Percentiles rank a stretch among this genome's conserved stretches.
These are phyloP conservation scores for Peromyscus nudipes DNA, from an alignment of 2,797 vertebrate species.

Conservation along the genomic window DNA sequence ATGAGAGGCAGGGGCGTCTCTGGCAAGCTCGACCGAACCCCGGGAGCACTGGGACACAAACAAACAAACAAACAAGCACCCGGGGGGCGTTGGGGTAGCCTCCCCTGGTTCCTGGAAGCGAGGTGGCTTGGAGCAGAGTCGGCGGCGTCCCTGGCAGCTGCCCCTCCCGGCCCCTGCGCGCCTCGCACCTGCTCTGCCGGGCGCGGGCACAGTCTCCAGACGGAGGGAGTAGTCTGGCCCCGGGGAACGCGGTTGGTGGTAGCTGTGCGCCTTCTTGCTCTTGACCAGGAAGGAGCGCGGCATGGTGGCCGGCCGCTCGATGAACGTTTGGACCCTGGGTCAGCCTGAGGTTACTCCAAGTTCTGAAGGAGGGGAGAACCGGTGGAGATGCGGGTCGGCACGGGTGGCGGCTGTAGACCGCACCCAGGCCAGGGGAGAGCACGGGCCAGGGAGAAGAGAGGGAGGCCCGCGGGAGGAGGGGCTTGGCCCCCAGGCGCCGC, in stretches of 20 bases:
- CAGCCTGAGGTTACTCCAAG: constrained; percentile 60
- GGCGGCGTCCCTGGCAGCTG: neutral
- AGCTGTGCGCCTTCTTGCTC: constrained; percentile 98
- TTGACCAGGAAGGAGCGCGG: constrained; percentile 98
- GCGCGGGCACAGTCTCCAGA: constrained; percentile 90
- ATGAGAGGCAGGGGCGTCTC: neutral
- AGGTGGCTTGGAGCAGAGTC: neutral
- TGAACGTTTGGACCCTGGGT: constrained; percentile 49
- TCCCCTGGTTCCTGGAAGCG: neutral
- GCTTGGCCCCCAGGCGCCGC: constrained; percentile 88
- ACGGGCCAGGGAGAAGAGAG: constrained; percentile 2
- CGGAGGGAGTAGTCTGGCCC: constrained; percentile 92
- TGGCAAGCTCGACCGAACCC: neutral
- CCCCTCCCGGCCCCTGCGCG: neutral
- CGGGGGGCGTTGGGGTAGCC: neutral
- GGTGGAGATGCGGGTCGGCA: constrained; percentile 83
- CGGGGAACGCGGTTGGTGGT: constrained; percentile 94
- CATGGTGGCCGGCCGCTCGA: constrained; percentile 88
- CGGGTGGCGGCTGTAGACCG: neutral
- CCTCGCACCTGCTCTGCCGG: constrained; percentile 94
- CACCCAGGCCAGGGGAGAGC: neutral
- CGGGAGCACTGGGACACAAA: neutral
- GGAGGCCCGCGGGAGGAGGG: constrained; percentile 72
- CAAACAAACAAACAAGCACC: neutral
- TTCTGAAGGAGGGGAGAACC: constrained; percentile 84